Evolutionary conservation across 1,140 invertebrate genomes (phyloP).

Genomic region (Tetramorium simillimum): DNA sequence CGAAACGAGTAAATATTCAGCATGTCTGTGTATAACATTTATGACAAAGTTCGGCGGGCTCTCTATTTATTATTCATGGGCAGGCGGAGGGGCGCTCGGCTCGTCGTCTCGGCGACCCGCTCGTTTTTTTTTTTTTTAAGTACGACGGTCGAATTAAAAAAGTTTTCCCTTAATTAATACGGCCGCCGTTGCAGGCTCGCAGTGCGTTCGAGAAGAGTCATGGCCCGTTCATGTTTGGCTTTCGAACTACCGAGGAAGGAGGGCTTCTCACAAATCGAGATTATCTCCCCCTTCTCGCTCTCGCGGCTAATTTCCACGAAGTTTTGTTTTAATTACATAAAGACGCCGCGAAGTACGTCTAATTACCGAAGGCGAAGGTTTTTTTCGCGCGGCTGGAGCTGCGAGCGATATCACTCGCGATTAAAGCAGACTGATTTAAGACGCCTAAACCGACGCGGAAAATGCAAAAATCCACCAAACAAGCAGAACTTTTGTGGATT

Average conservation of each 20-base stretch:
- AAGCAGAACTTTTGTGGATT: conserved; percentile 33
- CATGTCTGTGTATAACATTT: conserved; percentile 72
- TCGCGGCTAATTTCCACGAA: conserved; percentile 37
- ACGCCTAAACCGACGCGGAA: conserved; percentile 16
- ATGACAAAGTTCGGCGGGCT: conserved; percentile 72
- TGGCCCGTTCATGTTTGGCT: conserved; percentile 43
- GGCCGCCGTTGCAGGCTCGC: conserved; percentile 40
- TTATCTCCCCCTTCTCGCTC: conserved; percentile 22
- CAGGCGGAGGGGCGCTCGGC: neutral
- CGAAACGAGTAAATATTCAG: conserved; percentile 73
- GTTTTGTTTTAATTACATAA: conserved; percentile 60
- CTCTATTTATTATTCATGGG: conserved; percentile 76
- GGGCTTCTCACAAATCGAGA: conserved; percentile 39
- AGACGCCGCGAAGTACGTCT: conserved; percentile 50
- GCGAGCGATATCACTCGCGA: conserved; percentile 24
- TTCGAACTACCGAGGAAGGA: conserved; percentile 9
- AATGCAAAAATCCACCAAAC: conserved; percentile 42
- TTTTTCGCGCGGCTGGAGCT: neutral
- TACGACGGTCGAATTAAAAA: conserved; percentile 72
- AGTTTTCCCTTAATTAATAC: conserved; percentile 76
- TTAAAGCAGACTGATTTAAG: conserved; percentile 30
- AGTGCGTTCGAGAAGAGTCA: conserved; percentile 46
- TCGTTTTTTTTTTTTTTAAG: conserved; percentile 49
- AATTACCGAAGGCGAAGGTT: conserved; percentile 38
- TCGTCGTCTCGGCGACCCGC: conserved; percentile 40